Percentiles rank a stretch among this genome's conserved stretches.
Evolutionary conservation across 2,113 vertebrate genomes (phyloP).

Genomic region (Phylloscopus whistleri): DNA sequence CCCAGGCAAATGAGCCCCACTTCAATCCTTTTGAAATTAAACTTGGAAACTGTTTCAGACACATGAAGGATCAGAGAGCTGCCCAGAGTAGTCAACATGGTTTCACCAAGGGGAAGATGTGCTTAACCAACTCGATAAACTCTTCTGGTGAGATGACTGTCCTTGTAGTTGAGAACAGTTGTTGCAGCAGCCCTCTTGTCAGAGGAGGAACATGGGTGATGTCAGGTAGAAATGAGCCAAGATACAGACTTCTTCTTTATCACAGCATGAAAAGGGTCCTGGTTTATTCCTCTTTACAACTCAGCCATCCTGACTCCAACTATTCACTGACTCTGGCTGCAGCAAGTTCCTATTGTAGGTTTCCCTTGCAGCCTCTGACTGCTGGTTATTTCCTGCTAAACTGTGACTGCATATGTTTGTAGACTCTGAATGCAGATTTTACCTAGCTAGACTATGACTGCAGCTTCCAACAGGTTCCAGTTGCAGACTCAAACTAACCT

Average conservation of each 20-base stretch:
- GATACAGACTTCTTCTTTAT: neutral
- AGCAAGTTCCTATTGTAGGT: no score
- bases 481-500: neutral
- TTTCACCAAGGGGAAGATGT: neutral
- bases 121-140: neutral
- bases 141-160: neutral
- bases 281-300: neutral
- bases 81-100: neutral
- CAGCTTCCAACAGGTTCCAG: neutral
- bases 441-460: neutral
- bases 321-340: no score
- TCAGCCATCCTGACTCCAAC: neutral
- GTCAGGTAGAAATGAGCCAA: neutral
- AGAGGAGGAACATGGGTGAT: no score
- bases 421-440: neutral
- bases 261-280: neutral
- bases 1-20: neutral
- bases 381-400: neutral
- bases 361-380: no score
- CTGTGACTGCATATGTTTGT: neutral
- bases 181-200: neutral
- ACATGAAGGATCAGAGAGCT: neutral
- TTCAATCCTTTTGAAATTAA: neutral
- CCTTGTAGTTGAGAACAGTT: neutral
- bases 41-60: neutral